phyloP scores from a whole-genome alignment of 2,797 vertebrate species.

The Cossypha heuglini region DNA sequence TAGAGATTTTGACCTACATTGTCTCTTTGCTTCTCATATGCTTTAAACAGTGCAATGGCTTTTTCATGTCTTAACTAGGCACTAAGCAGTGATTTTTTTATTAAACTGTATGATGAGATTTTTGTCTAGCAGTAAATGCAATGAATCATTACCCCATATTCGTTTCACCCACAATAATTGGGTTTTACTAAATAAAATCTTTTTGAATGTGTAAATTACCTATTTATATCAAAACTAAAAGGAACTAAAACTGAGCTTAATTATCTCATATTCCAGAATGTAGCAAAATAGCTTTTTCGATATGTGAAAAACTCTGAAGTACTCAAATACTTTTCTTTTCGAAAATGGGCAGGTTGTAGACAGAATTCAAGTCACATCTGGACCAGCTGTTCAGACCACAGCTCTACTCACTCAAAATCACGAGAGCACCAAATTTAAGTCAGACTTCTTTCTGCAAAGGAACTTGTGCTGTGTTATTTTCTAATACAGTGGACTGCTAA shows the following conservation, averaged over 20 bases:
- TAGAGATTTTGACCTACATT: background rate
- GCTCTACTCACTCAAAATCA: background rate
- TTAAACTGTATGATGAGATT: background rate
- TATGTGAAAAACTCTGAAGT: background rate
- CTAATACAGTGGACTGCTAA: background rate
- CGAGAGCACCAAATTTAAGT: background rate
- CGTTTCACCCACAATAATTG: constrained; percentile 4
- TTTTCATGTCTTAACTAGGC: background rate
- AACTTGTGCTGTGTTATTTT: background rate
- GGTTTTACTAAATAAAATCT: constrained; percentile 30
- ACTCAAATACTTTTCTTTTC: background rate
- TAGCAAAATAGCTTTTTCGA: background rate
- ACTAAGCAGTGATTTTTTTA: constrained; percentile 2
- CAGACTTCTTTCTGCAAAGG: background rate
- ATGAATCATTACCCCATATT: background rate
- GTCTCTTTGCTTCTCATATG: background rate
- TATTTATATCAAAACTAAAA: constrained; percentile 23
- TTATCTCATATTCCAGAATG: constrained; percentile 5
- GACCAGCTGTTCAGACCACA: background rate
- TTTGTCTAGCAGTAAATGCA: constrained; percentile 4
- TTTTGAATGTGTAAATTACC: constrained; percentile 5
- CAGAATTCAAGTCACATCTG: background rate
- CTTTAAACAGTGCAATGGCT: background rate
- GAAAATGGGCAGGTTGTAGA: background rate
- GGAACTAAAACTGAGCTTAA: constrained; percentile 15